These are phyloP conservation scores for Adrianichthys oophorus DNA, from an alignment of 2,797 vertebrate species.

Conservation along the genomic window DNA sequence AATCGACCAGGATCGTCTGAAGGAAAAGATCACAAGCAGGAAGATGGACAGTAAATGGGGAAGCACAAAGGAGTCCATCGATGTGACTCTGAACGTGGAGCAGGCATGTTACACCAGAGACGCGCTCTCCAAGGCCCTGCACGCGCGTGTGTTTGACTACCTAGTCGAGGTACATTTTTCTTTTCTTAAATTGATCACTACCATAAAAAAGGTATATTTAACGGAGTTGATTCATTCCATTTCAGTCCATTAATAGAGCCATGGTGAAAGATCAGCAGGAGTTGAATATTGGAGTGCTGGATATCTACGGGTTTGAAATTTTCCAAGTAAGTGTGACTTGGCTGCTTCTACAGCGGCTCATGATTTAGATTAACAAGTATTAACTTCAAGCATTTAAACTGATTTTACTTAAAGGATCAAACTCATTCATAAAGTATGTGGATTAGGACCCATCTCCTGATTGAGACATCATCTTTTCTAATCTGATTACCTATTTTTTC, in stretches of 20 bases:
- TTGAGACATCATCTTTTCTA: conserved; percentile 54
- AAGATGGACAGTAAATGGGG: conserved; percentile 99
- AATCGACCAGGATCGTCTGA: conserved; percentile 90
- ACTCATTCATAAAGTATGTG: conserved; percentile 50
- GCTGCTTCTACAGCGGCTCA: conserved; percentile 21
- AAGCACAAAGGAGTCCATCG: conserved; percentile 91
- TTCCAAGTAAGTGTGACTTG: conserved; percentile 87
- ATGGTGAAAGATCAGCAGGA: conserved; percentile 96
- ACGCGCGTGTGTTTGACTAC: conserved; percentile 91
- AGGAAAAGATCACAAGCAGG: conserved; percentile 95
- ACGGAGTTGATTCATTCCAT: conserved; percentile 23
- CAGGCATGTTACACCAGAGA: conserved; percentile 96
- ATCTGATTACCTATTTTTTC: conserved; percentile 65
- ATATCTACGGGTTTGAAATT: conserved; percentile 99
- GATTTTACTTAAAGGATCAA: conserved; percentile 58
- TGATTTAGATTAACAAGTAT: conserved; percentile 51
- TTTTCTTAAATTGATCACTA: neutral
- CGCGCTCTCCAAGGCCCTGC: conserved; percentile 93
- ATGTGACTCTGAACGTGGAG: conserved; percentile 96
- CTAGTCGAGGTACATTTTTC: conserved; percentile 86
- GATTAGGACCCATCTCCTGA: conserved; percentile 60
- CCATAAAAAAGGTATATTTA: neutral
- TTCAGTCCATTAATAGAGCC: conserved; percentile 97
- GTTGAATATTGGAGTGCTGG: conserved; percentile 92
- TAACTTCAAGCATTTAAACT: conserved; percentile 54